Evolutionary conservation across 2,888 invertebrate genomes (phyloP).

Genomic region (Cheilosia vulpina): DNA sequence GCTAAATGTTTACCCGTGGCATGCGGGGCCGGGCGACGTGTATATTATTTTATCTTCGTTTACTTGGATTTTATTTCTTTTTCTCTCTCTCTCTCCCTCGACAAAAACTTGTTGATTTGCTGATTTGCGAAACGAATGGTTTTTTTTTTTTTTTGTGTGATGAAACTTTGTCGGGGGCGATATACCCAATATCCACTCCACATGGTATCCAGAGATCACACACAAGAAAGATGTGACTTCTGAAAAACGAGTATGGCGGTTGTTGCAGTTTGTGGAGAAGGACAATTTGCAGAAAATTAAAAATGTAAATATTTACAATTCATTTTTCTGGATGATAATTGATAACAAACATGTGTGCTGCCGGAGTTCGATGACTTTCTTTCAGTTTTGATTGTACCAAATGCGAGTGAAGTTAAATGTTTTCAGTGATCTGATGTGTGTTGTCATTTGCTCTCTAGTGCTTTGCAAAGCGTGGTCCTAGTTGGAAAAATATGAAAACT

Average conservation of each 20-base stretch:
- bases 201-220: neutral
- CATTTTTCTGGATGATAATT: slow-evolving; percentile 11
- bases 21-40: slow-evolving; percentile 57
- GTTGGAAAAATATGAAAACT: too few species aligned
- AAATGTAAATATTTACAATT: slow-evolving; percentile 53
- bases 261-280: neutral
- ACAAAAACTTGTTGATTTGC: slow-evolving; percentile 14
- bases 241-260: neutral
- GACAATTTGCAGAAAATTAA: slow-evolving; percentile 7
- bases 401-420: neutral
- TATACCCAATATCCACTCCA: neutral
- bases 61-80: slow-evolving; percentile 1
- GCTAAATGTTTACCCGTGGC: slow-evolving; percentile 69
- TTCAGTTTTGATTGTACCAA: slow-evolving; percentile 11
- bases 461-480: too few species aligned
- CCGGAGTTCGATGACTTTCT: slow-evolving; percentile 41
- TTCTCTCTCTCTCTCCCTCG: neutral
- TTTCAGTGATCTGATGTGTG: neutral
- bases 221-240: neutral
- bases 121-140: slow-evolving; percentile 9
- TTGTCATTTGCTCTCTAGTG: too few species aligned
- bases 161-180: slow-evolving; percentile 5
- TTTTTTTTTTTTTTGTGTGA: neutral
- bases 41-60: slow-evolving; percentile 9
- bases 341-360: slow-evolving; percentile 7